phyloP scores from a whole-genome alignment of 2,888 invertebrate species.

The Lumbricus terrestris region DNA sequence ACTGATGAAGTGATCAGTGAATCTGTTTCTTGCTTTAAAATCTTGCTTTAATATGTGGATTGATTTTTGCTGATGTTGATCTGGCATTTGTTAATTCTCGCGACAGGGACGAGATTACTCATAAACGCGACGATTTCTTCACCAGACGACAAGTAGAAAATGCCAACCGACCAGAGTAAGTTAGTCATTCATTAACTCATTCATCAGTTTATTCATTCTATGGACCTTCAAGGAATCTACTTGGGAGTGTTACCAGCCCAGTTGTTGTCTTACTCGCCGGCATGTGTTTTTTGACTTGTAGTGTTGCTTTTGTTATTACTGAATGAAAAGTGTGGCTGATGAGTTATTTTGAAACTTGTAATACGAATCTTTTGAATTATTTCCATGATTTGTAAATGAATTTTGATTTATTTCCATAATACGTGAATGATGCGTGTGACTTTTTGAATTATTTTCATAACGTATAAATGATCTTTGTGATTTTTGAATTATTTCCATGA shows the following conservation, averaged over 20 bases:
- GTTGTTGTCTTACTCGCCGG: slow-evolving; percentile 38
- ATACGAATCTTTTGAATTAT: too few relatives aligned
- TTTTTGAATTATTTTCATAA: too few relatives aligned
- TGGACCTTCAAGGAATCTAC: too few relatives aligned
- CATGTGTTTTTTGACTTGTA: background rate
- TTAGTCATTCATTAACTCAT: too few relatives aligned
- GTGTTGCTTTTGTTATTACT: background rate
- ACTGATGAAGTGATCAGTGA: too few relatives aligned
- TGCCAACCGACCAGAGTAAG: slow-evolving; percentile 70
- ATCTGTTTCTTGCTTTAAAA: background rate
- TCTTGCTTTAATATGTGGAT: background rate
- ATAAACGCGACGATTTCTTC: slow-evolving; percentile 73
- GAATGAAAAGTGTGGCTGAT: background rate
- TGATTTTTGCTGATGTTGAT: background rate
- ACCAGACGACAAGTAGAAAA: slow-evolving; percentile 71
- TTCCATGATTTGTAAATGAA: background rate
- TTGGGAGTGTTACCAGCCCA: too few relatives aligned
- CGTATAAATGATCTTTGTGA: too few relatives aligned
- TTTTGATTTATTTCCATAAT: too few relatives aligned
- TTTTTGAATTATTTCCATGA: too few relatives aligned
- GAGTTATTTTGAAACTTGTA: background rate
- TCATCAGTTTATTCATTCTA: too few relatives aligned
- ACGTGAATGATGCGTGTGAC: too few relatives aligned
- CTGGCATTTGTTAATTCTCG: slow-evolving; percentile 4
- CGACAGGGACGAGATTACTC: slow-evolving; percentile 34